phyloP scores from a whole-genome alignment of 2,888 invertebrate genomes.

The Drosophila mimica region DNA sequence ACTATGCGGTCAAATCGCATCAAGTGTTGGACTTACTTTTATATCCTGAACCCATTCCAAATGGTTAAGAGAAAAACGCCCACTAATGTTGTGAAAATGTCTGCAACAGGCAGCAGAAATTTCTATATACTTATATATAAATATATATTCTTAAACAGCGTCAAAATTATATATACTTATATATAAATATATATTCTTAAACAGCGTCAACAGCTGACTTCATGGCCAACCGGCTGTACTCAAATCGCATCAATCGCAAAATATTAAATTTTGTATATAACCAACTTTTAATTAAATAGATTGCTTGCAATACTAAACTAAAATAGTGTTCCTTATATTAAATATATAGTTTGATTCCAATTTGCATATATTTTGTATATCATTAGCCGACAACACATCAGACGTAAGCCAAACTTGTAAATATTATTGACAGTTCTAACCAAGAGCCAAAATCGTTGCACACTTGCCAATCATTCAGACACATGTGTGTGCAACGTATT shows the following conservation, averaged over 20 bases:
- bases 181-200: neutral
- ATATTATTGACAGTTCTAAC: neutral
- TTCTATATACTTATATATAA: neutral
- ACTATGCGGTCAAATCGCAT: constrained; percentile 31
- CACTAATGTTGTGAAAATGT: neutral
- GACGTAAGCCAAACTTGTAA: neutral
- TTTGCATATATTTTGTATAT: neutral
- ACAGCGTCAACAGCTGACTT: neutral
- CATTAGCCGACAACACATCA: neutral
- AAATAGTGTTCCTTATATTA: neutral
- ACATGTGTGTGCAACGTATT: neutral
- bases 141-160: neutral
- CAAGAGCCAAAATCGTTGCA: neutral
- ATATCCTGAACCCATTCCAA: neutral
- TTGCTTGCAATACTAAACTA: neutral
- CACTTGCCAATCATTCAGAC: neutral
- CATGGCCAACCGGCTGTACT: neutral
- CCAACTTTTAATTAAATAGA: neutral
- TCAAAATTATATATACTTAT: neutral
- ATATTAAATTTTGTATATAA: neutral
- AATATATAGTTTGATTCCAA: neutral
- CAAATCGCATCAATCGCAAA: neutral
- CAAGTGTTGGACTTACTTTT: constrained; percentile 57
- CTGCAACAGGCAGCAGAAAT: neutral
- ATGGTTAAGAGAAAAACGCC: neutral